Conservation (phyloP, 37 sponge, comb jelly and placozoan species). For the Cladorhizidae sp. region DNA sequence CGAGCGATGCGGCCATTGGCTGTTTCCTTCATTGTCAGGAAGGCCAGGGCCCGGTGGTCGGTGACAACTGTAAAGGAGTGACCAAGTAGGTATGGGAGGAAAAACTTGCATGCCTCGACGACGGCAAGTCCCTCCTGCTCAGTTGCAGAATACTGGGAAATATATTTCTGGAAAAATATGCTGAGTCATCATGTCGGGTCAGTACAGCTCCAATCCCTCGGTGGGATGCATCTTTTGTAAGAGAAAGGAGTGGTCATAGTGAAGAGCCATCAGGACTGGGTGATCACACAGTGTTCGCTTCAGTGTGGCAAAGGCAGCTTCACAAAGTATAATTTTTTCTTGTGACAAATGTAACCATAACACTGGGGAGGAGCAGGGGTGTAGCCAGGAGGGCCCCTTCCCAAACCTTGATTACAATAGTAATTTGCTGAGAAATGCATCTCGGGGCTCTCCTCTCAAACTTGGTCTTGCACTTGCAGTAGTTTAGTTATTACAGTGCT, state of each 20-base stretch:
- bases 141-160: background rate
- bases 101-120: background rate
- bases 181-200: background rate
- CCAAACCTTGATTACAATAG: too few species aligned
- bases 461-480: slow-evolving; percentile 28
- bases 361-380: too few species aligned
- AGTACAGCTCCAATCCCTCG: background rate
- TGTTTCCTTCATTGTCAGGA: background rate
- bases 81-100: background rate
- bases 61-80: background rate
- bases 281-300: background rate
- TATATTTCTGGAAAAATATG: background rate
- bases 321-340: too few species aligned
- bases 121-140: background rate
- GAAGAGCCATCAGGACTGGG: background rate
- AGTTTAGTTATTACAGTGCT: too few species aligned
- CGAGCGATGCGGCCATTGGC: too few species aligned
- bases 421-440: too few species aligned
- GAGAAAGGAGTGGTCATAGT: background rate
- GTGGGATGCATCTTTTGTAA: background rate
- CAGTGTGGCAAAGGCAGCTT: background rate
- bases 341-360: too few species aligned
- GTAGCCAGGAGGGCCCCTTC: slow-evolving; percentile 39
- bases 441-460: too few species aligned
- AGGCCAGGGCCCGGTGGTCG: background rate